Conservation (phyloP, 2,797 vertebrate species). For the Tolypeutes matacus region DNA sequence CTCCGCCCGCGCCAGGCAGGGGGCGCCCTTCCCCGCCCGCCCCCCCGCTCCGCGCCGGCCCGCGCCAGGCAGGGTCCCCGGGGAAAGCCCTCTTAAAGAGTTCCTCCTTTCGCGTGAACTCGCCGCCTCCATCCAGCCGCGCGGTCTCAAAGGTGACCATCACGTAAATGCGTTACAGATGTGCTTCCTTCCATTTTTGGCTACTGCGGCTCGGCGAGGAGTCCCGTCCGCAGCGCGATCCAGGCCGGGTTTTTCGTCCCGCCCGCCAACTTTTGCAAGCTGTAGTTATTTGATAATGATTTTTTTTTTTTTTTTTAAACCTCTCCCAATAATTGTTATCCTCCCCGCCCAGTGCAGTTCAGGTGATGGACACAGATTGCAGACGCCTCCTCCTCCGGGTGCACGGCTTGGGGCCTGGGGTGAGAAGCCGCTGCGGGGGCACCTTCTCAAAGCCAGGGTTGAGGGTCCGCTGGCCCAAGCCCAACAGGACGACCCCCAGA, state of each 20-base stretch:
- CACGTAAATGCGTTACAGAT: conserved; percentile 79
- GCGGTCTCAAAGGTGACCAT: conserved; percentile 78
- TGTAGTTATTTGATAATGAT: conserved; percentile 85
- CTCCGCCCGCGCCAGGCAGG: conserved; percentile 69
- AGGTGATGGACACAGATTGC: conserved; percentile 78
- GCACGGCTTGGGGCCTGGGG: neutral
- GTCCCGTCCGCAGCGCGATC: conserved; percentile 62
- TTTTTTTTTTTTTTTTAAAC: conserved; percentile 81
- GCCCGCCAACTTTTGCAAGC: conserved; percentile 83
- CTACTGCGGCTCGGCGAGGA: conserved; percentile 66
- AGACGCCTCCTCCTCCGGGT: conserved; percentile 12
- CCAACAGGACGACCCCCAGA: neutral
- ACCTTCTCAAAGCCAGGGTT: neutral
- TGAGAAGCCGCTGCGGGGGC: neutral
- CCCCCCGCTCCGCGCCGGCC: neutral
- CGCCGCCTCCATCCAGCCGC: conserved; percentile 70
- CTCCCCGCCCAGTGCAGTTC: conserved; percentile 76
- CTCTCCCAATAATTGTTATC: conserved; percentile 85
- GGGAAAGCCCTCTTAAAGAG: conserved; percentile 72
- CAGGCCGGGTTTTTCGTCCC: conserved; percentile 79
- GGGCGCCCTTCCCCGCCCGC: conserved; percentile 65
- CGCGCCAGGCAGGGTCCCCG: conserved; percentile 31
- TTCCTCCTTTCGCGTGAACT: conserved; percentile 74
- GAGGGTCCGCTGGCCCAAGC: neutral
- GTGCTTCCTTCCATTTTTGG: conserved; percentile 62